Percentiles rank a stretch among this genome's conserved stretches.
Conservation (phyloP, 2,888 invertebrate genomes). For the Azorinus chamasolen region DNA sequence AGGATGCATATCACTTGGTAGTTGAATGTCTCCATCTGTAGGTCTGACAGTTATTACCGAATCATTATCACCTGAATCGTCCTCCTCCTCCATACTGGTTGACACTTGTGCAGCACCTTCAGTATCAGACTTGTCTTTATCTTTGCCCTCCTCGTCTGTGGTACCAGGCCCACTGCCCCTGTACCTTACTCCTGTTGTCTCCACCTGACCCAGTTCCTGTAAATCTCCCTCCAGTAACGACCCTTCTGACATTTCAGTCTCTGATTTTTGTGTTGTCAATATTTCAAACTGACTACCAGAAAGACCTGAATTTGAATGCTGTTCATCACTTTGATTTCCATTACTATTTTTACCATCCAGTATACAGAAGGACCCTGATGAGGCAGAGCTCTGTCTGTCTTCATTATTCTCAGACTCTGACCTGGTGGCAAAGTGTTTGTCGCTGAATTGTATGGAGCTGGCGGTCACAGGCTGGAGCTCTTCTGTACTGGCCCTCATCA, state of each 20-base stretch:
- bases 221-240: conserved; percentile 40
- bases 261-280: conserved; percentile 45
- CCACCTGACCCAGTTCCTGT: conserved; percentile 17
- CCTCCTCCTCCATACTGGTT: conserved; percentile 35
- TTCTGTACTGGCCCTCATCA: conserved; percentile 32
- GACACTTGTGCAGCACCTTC: conserved; percentile 10
- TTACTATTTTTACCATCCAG: conserved; percentile 72
- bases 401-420: conserved; percentile 60
- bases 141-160: not conserved
- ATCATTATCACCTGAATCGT: conserved; percentile 73
- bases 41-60: conserved; percentile 73
- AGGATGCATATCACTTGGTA: conserved; percentile 58
- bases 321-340: conserved; percentile 32
- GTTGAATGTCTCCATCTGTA: conserved; percentile 17
- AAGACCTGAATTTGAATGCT: conserved; percentile 3
- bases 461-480: conserved; percentile 2
- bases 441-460: conserved; percentile 52
- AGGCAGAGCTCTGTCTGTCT: conserved; percentile 59
- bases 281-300: conserved; percentile 58
- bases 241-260: conserved; percentile 36
- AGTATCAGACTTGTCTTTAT: not conserved
- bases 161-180: conserved; percentile 7
- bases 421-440: conserved; percentile 64
- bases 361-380: conserved; percentile 77
- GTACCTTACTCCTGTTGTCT: conserved; percentile 23